phyloP scores from a whole-genome alignment of 2,797 vertebrate genomes.

The Chaetophractus vellerosus region DNA sequence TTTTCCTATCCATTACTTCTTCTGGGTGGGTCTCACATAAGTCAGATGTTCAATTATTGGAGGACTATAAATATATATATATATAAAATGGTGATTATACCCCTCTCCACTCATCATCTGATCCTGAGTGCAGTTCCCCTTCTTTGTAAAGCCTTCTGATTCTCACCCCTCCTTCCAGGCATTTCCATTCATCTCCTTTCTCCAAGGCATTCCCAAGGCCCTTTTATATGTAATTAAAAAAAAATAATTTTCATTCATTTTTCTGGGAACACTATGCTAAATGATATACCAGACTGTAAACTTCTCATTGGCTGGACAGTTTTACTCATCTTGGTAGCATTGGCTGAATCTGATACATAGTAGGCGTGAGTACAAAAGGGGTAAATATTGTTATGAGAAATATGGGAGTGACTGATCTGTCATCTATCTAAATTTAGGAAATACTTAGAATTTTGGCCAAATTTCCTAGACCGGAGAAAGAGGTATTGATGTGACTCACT shows the following conservation, averaged over 20 bases:
- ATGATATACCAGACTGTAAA: neutral
- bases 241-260: neutral
- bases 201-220: neutral
- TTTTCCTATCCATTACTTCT: neutral
- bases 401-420: neutral
- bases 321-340: neutral
- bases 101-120: neutral
- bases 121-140: neutral
- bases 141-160: neutral
- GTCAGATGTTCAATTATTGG: neutral
- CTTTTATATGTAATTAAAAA: neutral
- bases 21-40: neutral
- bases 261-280: neutral
- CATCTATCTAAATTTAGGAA: constrained; percentile 5
- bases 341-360: neutral
- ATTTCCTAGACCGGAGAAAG: neutral
- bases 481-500: neutral
- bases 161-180: neutral
- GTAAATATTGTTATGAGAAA: neutral
- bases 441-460: neutral
- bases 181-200: neutral
- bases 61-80: neutral
- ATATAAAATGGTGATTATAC: neutral
- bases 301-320: neutral
- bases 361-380: neutral